Evolutionary conservation across 2,113 vertebrate species (phyloP), one percentile per base, ranked within the genome.

Genomic region (Loxodonta africana): DNA sequence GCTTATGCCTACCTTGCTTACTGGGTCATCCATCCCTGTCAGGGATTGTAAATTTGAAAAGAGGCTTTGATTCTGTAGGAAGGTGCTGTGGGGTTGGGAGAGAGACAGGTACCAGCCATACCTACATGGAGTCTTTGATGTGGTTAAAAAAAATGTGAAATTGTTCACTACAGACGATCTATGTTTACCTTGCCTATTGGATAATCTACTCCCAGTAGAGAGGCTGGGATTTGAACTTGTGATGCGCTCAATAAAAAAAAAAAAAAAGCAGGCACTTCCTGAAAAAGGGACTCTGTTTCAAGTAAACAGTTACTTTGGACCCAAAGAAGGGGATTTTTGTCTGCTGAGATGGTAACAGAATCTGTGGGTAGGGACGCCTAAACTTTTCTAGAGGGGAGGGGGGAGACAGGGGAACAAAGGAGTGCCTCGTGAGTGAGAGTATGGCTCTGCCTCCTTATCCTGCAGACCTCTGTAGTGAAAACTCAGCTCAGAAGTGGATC

Each of bases 241-340:
- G 91, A 77, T 93, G 63, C 14, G 63, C 83, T 97, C 86, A 87
- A 67, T 74, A 88, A 78, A 92, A 94, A 80, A 81, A 97, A 94
- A 89, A 85, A 81, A 65, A 57, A 97, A 97, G 76, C 65, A 89
- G 91, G 60, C 60, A 46, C 74, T 98, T 97, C 91, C 90, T 95
- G 46, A 78, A 73, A 41, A 88, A 92, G 46, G 69, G 80, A 97
- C 97, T 95, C 11, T 0, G 30, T 96, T 97, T 97, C 95, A 90
- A 77, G 46, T 92, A 81, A 96, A 85, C 8, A 12, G 51, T 95
- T 91, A 86, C 95, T 86, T 95, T 95, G 93, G 81, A 77, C 30
- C 51, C 53, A 37, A 83, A 95, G 87, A 81, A 44, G 60, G 74
- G 91, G 74, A 84, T 93, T 95, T 95, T 91, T 30, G 8, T 96